A percentile compares a stretch with the other conserved stretches of the same genome.
These are phyloP conservation scores for Zaprionus nigranus DNA, from an alignment of 1,140 invertebrate species.

Conservation along the genomic window DNA sequence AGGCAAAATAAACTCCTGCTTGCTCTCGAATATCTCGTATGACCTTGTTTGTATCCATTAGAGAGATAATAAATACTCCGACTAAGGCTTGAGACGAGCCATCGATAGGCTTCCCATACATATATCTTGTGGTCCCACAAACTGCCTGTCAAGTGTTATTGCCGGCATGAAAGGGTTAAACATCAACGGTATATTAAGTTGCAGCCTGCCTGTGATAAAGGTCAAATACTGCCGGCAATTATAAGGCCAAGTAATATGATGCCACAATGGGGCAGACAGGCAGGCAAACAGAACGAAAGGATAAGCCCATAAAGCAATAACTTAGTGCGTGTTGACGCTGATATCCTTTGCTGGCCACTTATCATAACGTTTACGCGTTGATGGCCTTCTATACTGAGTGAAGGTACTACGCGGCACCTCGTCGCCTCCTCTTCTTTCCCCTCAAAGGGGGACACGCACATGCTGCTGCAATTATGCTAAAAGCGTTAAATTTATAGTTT, in stretches of 20 bases:
- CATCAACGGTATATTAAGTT: constrained; percentile 60
- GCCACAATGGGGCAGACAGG: constrained; percentile 22
- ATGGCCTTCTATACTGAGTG: constrained; percentile 23
- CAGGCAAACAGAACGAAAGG: neutral
- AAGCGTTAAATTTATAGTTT: constrained; percentile 81
- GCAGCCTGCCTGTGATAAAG: constrained; percentile 62
- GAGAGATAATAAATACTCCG: constrained; percentile 66
- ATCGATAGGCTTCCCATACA: constrained; percentile 21
- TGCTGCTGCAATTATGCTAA: constrained; percentile 77
- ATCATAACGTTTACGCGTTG: constrained; percentile 67
- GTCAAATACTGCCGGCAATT: constrained; percentile 59
- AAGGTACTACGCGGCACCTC: neutral
- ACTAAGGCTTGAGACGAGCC: constrained; percentile 5
- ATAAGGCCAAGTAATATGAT: constrained; percentile 61
- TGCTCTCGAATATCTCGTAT: constrained; percentile 27
- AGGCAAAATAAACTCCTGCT: constrained; percentile 15
- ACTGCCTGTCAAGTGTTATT: constrained; percentile 54
- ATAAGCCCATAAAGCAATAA: constrained; percentile 59
- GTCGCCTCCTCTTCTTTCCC: neutral
- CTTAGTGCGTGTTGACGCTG: constrained; percentile 69
- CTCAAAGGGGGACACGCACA: constrained; percentile 61
- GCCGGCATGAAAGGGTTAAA: constrained; percentile 58
- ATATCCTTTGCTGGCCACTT: constrained; percentile 69
- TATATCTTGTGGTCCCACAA: constrained; percentile 17
- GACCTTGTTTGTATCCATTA: constrained; percentile 71